Base-by-base conservation (phyloP, 2,113 vertebrate species). In the Semicossyphus pulcher region DNA sequence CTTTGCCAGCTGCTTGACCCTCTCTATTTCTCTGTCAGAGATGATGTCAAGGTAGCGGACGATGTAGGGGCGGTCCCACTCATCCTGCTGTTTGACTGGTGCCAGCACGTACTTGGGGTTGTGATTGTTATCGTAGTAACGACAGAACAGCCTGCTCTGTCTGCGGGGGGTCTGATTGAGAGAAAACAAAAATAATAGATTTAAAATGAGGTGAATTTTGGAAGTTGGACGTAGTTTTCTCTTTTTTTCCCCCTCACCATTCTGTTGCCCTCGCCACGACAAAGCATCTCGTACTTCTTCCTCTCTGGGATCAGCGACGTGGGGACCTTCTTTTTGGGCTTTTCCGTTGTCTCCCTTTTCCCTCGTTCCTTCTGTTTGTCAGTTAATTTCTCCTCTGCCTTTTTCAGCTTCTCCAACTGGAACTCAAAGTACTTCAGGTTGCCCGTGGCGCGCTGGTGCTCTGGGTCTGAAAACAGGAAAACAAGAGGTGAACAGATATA, bases 251-350 rank as follows among this genome's bases (percentile, higher is more conserved):
- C 60, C 10, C 86, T 90, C 94, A 99, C 97, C 97, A 99, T 94
- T 94, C 91, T 96, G 84, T 95, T 69, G 81, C 96, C 97, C 86
- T 99, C 97, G 72, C 98, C 98, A 86, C 98, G 95, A 91, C 98
- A 99, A 78, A 99, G 94, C 96, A 94, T 97, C 93, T 99, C 97
- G 37, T 99, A 99, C 93, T 96, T 97, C 94, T 95, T 94, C 91
- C 97, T 97, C 83, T 99, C 97, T 0, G 97, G 96, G 47, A 98
- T 86, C 70, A 95, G 93, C 86, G 94, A 93, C 67, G 37, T 83
- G 60, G 84, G 25, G 41, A 21, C 68, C 10, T 91, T 91, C 84
- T 93, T 96, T 90, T 94, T 95, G 70, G 87, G 81, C 60, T 93
- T 82, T 63, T 87, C 78, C 16, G 32, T 26, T 5, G 66, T 45